Conservation (phyloP, 2,113 vertebrate species). For the Ceyx margarethae region DNA sequence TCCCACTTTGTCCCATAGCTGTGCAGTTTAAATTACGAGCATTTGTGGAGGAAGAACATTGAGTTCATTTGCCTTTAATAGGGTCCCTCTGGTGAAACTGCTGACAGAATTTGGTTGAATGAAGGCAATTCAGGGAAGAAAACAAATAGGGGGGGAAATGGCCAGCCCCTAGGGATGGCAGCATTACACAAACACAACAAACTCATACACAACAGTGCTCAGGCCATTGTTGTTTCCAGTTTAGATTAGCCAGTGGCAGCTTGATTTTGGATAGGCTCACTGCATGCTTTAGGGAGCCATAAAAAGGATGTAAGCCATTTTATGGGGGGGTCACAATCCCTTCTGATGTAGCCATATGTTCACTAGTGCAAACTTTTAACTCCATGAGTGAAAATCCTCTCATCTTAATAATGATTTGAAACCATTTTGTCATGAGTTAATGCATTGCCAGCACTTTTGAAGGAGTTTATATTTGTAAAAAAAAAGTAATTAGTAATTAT, state of each 20-base stretch:
- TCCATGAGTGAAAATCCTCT: background rate
- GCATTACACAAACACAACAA: conserved; percentile 28
- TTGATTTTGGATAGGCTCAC: background rate
- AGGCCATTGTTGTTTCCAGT: conserved; percentile 8
- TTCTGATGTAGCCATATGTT: background rate
- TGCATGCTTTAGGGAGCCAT: background rate
- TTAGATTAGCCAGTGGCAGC: conserved; percentile 24
- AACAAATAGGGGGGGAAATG: background rate
- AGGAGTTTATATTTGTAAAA: conserved; percentile 13
- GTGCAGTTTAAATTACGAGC: background rate
- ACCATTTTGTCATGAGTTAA: background rate
- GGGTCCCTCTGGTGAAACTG: background rate
- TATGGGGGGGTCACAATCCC: background rate
- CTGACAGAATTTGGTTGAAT: conserved; percentile 35
- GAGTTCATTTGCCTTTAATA: conserved; percentile 37
- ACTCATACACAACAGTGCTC: background rate
- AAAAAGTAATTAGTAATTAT: background rate
- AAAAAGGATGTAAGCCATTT: conserved; percentile 13
- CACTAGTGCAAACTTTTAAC: background rate
- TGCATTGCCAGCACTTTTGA: background rate
- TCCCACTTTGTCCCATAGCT: conserved; percentile 5
- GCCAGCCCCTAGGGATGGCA: conserved; percentile 2
- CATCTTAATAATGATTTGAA: background rate
- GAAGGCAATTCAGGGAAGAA: conserved; percentile 38
- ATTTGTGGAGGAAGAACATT: conserved; percentile 16